Conservation (phyloP, 2,797 vertebrate genomes). For the Natrix natrix region DNA sequence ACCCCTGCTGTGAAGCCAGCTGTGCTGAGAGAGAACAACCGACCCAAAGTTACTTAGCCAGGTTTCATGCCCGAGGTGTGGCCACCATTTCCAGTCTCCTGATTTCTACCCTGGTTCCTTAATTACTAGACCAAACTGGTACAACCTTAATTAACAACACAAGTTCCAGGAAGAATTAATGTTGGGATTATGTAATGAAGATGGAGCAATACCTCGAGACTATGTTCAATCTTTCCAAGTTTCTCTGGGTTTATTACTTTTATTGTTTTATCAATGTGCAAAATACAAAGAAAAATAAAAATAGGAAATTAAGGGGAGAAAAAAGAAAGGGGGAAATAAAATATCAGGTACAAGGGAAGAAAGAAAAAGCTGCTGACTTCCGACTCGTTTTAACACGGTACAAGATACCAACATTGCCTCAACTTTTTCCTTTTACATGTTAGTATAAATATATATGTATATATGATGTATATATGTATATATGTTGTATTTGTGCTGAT, state of each 20-base stretch:
- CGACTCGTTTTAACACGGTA: too few relatives aligned
- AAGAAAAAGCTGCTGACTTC: too few relatives aligned
- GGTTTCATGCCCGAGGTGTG: not conserved
- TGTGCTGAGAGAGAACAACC: not conserved
- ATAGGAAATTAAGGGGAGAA: too few relatives aligned
- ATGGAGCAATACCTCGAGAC: not conserved
- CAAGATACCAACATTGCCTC: too few relatives aligned
- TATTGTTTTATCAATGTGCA: too few relatives aligned
- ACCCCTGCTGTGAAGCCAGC: not conserved
- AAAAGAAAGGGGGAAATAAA: too few relatives aligned
- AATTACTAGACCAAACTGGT: not conserved
- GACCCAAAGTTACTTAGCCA: not conserved
- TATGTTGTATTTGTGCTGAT: too few relatives aligned
- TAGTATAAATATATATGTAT: too few relatives aligned
- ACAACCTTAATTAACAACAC: not conserved
- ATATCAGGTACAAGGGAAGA: too few relatives aligned
- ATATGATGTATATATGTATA: too few relatives aligned
- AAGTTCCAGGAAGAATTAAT: not conserved
- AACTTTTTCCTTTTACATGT: too few relatives aligned
- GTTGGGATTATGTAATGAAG: not conserved
- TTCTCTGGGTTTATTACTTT: not conserved
- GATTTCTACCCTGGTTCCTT: not conserved
- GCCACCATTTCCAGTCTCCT: not conserved
- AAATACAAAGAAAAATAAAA: too few relatives aligned
- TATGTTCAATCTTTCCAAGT: not conserved